Evolutionary conservation across 2,113 vertebrate genomes (phyloP), one percentile per base, ranked within the genome.

Genomic region (Ranitomeya variabilis): DNA sequence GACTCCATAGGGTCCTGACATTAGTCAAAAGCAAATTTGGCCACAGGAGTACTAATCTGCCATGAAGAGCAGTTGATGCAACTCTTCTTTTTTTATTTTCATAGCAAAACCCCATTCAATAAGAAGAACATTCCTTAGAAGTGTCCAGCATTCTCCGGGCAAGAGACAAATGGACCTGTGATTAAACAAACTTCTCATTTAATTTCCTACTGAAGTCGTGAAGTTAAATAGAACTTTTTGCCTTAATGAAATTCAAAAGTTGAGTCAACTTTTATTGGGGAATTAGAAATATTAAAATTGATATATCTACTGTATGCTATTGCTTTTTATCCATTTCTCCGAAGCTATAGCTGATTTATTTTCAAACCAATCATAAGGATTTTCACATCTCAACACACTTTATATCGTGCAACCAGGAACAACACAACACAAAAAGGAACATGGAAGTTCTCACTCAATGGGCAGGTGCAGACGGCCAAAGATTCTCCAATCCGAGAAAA

Each of bases 11-110:
- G 96, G 97, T 96, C 96, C 96, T 98, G 98, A 98, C 97, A 99
- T 99, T 99, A 98, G 97, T 96, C 97, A 97, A 84, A 97, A 98
- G 97, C 97, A 99, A 98, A 99, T 98, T 76, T 99, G 98, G 98
- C 97, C 97, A 98, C 96, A 96, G 97, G 96, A 97, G 96, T 94
- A 96, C 96, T 97, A 97, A 98, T 97, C 96, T 97, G 95, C 96
- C 95, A 95, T 97, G 96, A 97, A 97, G 97, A 97, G 95, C 96
- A 96, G 96, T 95, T 95, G 95, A 94, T 94, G 93, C 92, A 91
- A 83, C 91, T 92, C 94, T 94, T 11, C 55, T 74, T 45, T 45
- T 51, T 74, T 94, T 92, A 92, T 93, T 79, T 95, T 91, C 91
- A 93, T 92, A 94, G 92, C 91, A 91, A 94, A 93, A 92, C 93